Conservation (phyloP, 2,113 vertebrate genomes). For the Quiscalus mexicanus region DNA sequence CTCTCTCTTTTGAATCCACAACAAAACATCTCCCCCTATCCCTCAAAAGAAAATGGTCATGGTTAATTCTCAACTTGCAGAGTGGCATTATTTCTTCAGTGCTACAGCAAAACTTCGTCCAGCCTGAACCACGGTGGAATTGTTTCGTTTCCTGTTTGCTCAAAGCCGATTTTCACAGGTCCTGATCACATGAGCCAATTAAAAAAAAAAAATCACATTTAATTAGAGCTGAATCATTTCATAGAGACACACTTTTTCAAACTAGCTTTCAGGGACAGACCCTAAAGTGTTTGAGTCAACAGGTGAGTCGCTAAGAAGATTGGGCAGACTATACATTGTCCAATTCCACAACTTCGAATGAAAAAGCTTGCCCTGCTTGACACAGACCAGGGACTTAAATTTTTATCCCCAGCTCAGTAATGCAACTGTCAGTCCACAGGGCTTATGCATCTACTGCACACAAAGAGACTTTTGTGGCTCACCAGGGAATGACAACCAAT, state of each 20-base stretch:
- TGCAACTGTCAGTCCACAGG: background rate
- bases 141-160: background rate
- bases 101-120: background rate
- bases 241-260: background rate
- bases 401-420: background rate
- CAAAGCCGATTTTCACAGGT: background rate
- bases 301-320: background rate
- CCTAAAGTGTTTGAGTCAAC: background rate
- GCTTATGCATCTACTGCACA: background rate
- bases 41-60: background rate
- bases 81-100: background rate
- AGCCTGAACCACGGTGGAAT: accelerated
- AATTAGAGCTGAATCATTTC: background rate
- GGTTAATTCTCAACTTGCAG: background rate
- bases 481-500: background rate
- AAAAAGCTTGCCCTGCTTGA: background rate
- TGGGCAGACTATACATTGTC: background rate
- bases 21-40: background rate
- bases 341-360: background rate
- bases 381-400: background rate
- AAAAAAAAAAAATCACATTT: background rate
- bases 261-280: background rate
- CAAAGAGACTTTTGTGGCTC: background rate
- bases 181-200: background rate
- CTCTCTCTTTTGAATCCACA: background rate